Evolutionary conservation across 2,888 invertebrate species (phyloP), one percentile per base, ranked within the genome.

Genomic region (Nomada flava): DNA sequence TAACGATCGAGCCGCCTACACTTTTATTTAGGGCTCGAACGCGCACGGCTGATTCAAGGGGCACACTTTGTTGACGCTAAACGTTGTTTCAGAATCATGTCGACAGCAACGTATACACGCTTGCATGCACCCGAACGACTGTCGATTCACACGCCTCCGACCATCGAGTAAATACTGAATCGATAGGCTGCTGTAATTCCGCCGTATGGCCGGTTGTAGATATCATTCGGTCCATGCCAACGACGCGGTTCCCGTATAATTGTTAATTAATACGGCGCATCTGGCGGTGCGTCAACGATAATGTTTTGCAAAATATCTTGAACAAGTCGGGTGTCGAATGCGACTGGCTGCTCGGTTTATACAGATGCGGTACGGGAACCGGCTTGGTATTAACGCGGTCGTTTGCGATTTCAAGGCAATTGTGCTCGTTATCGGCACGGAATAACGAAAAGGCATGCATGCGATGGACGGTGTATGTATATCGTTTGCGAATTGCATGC

Each of bases 31-130:
- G 55, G 36, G 55, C 15, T 23, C 65, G 70, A 50, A 60, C 76
- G 74, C 75, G 74, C 72, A 47, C 62, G 42, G 15, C 44, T 60
- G 63, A 57, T 65, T 68, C 73, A 50, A 59, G 23, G 53, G 57
- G 15, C 44, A 59, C 64, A 71, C 77, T 81, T 79, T 74, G 64
- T 79, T 74, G 75, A 76, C 59, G 72, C 55, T 80, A 76, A 87
- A 86, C 72, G 79, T 76, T 87, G 86, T 86, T 86, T 79, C 77
- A 74, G 79, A 71, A 82, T 75, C 60, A 69, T 64, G 65, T 79
- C 60, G 65, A 82, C 70, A 70, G 65, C 55, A 42, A 20, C 55
- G 70, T 71, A 23, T 63, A 68, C 62, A 69, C 44, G 60, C 44
- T 26, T 23, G 73, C 52, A 55, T 60, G 15, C 2, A 60, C 52